Evolutionary conservation across 2,888 invertebrate species (phyloP).

Genomic region (Ctena decussata): DNA sequence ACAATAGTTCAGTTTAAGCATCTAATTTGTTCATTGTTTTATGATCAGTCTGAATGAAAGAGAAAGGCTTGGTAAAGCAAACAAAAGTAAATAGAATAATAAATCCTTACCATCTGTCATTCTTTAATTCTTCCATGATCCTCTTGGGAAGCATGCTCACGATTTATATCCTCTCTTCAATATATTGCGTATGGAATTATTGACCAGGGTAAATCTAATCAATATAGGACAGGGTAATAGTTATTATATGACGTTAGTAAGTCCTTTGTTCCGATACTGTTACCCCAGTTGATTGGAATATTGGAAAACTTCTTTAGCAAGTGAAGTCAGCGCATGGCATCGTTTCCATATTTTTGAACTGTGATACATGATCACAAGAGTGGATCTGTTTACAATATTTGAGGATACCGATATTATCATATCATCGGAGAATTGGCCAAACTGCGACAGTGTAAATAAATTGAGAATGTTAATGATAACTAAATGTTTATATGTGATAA

Average conservation of each 20-base stretch:
- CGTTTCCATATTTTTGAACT: background rate
- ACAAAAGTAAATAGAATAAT: no score
- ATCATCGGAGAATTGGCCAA: no score
- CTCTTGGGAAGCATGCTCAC: background rate
- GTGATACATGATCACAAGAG: background rate
- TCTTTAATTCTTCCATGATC: background rate
- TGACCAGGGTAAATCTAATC: background rate
- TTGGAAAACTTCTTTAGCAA: slow-evolving; percentile 14
- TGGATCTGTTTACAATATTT: background rate
- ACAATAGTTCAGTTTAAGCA: no score
- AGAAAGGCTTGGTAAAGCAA: no score
- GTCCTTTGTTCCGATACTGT: slow-evolving; percentile 8
- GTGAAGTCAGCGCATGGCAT: background rate
- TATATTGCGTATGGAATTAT: slow-evolving; percentile 6
- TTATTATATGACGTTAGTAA: slow-evolving; percentile 8
- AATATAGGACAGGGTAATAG: slow-evolving; percentile 8
- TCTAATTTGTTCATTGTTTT: no score
- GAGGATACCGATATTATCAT: background rate
- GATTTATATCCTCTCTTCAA: background rate
- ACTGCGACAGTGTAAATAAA: background rate
- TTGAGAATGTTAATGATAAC: no score
- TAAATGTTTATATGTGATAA: no score
- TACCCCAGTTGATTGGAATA: background rate
- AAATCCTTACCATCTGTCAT: background rate
- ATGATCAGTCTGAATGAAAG: no score